These are phyloP conservation scores for Synodontis membranacea DNA, from an alignment of 2,113 vertebrate genomes.

Conservation along the genomic window DNA sequence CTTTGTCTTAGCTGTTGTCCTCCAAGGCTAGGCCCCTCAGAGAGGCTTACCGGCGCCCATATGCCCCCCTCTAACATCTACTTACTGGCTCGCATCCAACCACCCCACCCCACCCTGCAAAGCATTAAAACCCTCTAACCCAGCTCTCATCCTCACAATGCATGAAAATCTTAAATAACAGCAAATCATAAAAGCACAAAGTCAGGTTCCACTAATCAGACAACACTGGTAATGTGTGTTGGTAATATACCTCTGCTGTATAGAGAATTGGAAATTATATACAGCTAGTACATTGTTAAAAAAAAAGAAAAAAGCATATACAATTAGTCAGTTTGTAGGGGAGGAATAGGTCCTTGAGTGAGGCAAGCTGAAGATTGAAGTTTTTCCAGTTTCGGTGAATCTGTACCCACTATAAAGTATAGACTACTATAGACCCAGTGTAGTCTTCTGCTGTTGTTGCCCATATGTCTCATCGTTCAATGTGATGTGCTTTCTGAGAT, in stretches of 20 bases:
- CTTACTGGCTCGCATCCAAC: slow-evolving; percentile 24
- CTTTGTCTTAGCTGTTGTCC: slow-evolving; percentile 36
- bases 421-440: neutral
- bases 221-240: neutral
- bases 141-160: neutral
- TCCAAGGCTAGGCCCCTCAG: slow-evolving; percentile 42
- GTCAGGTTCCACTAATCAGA: neutral
- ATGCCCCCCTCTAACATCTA: slow-evolving; percentile 33
- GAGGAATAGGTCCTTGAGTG: neutral
- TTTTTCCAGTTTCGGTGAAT: neutral
- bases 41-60: slow-evolving; percentile 35
- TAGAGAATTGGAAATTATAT: neutral
- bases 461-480: neutral
- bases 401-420: neutral
- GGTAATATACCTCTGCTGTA: neutral
- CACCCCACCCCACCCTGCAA: slow-evolving; percentile 3
- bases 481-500: neutral
- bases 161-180: slow-evolving; percentile 4
- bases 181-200: slow-evolving; percentile 5
- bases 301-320: neutral
- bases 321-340: neutral
- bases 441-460: neutral
- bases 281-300: neutral
- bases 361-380: neutral
- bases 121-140: slow-evolving; percentile 10